Evolutionary conservation across 2,888 invertebrate species (phyloP).

Genomic region (Oscheius onirici): DNA sequence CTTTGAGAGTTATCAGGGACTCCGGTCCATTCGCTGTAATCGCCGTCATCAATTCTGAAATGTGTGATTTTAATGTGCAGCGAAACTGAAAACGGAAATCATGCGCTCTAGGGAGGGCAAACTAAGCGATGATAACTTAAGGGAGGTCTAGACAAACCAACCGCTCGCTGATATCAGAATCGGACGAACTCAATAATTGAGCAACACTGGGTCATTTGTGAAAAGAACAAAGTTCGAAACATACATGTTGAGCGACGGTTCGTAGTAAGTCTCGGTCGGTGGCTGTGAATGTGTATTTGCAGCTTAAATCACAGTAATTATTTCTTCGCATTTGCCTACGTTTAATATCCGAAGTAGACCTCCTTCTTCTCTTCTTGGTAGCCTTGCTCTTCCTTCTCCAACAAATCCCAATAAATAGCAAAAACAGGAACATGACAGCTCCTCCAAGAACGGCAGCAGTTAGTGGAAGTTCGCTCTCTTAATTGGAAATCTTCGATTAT

Average conservation of each 20-base stretch:
- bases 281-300: conserved; percentile 36
- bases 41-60: conserved; percentile 43
- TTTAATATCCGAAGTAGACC: background rate
- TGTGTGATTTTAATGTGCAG: background rate
- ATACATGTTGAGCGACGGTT: conserved; percentile 51
- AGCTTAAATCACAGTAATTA: background rate
- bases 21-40: conserved; percentile 43
- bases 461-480: conserved; percentile 15
- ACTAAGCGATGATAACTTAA: conserved; percentile 11
- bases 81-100: conserved; percentile 15
- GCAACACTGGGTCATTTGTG: background rate
- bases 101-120: conserved; percentile 13
- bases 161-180: conserved; percentile 24
- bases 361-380: conserved; percentile 1
- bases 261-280: conserved; percentile 50
- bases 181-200: conserved; percentile 12
- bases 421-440: conserved; percentile 15
- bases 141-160: conserved; percentile 12
- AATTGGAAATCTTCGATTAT: background rate
- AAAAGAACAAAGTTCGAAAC: conserved; percentile 14
- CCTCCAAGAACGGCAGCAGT: conserved; percentile 11
- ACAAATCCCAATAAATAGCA: conserved; percentile 2
- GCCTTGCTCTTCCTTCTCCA: conserved; percentile 18
- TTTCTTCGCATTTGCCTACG: background rate
- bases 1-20: conserved; percentile 37